These are phyloP conservation scores for Penaeus vannamei DNA, from an alignment of 1,140 invertebrate genomes.

Conservation along the genomic window DNA sequence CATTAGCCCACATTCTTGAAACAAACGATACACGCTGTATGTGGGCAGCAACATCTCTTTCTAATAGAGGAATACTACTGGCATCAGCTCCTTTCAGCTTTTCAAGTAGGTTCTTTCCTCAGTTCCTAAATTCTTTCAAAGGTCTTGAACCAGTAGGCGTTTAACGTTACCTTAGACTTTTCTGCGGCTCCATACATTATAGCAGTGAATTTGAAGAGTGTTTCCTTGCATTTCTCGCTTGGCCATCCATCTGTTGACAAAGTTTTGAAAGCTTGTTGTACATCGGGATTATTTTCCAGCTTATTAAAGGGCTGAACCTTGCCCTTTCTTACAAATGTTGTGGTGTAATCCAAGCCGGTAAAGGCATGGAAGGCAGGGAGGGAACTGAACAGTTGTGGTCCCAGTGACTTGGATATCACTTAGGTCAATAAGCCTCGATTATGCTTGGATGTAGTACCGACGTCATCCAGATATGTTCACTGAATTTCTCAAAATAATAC, in stretches of 20 bases:
- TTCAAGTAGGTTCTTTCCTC: not conserved
- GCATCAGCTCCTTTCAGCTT: not conserved
- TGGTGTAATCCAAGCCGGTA: slow-evolving; percentile 4
- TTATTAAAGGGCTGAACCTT: slow-evolving; percentile 12
- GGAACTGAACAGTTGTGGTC: slow-evolving; percentile 3
- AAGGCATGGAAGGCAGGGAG: slow-evolving; percentile 28
- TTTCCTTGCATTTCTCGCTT: not conserved
- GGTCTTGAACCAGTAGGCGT: not conserved
- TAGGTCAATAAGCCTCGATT: not conserved
- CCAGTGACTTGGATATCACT: not conserved
- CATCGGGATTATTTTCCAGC: not conserved
- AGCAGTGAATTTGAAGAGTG: not conserved
- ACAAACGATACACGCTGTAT: not conserved
- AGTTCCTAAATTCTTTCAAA: not conserved
- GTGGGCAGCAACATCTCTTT: not conserved
- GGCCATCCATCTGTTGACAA: not conserved
- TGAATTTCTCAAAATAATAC: slow-evolving; percentile 19
- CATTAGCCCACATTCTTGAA: not conserved
- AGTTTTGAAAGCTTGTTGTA: slow-evolving; percentile 4
- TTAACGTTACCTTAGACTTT: not conserved
- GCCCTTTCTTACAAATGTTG: not conserved
- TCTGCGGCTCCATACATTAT: not conserved
- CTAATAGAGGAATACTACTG: not conserved
- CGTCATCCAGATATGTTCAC: slow-evolving; percentile 3
- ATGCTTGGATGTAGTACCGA: slow-evolving; percentile 18